Evolutionary conservation across 2,888 invertebrate species (phyloP), one percentile per base, ranked within the genome.

Genomic region (Allacma fusca): DNA sequence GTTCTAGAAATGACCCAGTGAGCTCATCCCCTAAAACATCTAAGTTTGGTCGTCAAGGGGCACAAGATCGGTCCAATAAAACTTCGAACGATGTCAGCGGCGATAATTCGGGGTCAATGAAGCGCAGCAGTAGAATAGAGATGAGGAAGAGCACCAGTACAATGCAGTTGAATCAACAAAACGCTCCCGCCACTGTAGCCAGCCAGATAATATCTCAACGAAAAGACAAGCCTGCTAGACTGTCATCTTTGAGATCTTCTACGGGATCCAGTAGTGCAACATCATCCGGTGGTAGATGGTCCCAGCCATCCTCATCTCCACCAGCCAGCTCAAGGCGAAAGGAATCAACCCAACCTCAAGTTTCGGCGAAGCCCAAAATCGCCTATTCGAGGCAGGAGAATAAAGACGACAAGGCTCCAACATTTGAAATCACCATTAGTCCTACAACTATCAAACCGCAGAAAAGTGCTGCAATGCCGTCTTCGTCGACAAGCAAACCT

Each of bases 61-160:
- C 70, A 21, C 64, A 44, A 29, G 75, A 76, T 16, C 23, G 79
- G 64, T 67, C 69, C 43, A 72, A 73, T 64, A 76, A 59, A 44
- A 75, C 71, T 13, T 67, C 50, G 23, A 68, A 68, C 43, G 44
- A 62, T 19, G 34, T 59, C 9, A 23, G 57, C 0, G 16, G 13
- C 19, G 44, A 65, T 9, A 28, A 24, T 13, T 13, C 21, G 7
- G 74, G 9, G 9, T 21, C 21, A 9, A 28, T 7, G 21, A 76
- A 76, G 24, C 12, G 59, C 9, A 50, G 24, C 34, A 68, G 69
- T 40, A 26, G 68, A 57, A 26, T 16, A 4, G 59, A 34, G 26
- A 29, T 16, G 12, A 69, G 50, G 24, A 69, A 34, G n/a, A 69
- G 21, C 19, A 13, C 34, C n/a, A 50, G 7, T 57, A 50, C 34